Conservation (phyloP, 2,797 vertebrate genomes). For the Sebastes reedi region DNA sequence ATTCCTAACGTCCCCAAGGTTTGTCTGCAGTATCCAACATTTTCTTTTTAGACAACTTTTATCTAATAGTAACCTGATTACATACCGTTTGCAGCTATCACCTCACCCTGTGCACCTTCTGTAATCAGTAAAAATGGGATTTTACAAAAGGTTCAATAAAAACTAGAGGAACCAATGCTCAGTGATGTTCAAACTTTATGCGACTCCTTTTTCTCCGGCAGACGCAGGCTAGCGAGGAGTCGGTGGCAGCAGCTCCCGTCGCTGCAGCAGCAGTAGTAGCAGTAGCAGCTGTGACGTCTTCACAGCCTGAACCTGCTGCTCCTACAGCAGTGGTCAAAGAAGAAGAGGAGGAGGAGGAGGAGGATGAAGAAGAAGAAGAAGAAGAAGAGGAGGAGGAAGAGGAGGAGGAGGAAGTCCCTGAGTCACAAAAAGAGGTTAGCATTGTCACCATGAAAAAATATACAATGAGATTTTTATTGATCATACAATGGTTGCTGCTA, state of each 20-base stretch:
- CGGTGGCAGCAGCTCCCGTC: slow-evolving; percentile 23
- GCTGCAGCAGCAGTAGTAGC: slow-evolving; percentile 33
- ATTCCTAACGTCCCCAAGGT: slow-evolving; percentile 55
- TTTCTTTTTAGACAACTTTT: background rate
- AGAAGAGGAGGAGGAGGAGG: slow-evolving; percentile 8
- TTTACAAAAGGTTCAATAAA: background rate
- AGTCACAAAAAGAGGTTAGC: slow-evolving; percentile 63
- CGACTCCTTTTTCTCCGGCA: slow-evolving; percentile 16
- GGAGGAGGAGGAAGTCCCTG: slow-evolving; percentile 27
- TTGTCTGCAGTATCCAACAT: slow-evolving; percentile 1
- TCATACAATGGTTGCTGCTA: background rate
- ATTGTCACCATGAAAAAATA: background rate
- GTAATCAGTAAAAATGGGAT: background rate
- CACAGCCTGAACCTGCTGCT: slow-evolving; percentile 57
- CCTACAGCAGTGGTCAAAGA: slow-evolving; percentile 7
- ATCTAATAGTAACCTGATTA: background rate
- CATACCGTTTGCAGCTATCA: background rate
- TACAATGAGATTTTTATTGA: background rate
- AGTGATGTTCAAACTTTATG: background rate
- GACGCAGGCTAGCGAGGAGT: slow-evolving; percentile 59
- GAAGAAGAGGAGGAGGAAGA: background rate
- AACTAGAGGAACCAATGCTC: background rate
- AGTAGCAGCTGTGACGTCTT: slow-evolving; percentile 18
- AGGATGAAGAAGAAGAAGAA: background rate
- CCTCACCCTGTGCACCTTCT: background rate